Conservation (phyloP, 2,888 invertebrate genomes). For the Barypeithes pellucidus region DNA sequence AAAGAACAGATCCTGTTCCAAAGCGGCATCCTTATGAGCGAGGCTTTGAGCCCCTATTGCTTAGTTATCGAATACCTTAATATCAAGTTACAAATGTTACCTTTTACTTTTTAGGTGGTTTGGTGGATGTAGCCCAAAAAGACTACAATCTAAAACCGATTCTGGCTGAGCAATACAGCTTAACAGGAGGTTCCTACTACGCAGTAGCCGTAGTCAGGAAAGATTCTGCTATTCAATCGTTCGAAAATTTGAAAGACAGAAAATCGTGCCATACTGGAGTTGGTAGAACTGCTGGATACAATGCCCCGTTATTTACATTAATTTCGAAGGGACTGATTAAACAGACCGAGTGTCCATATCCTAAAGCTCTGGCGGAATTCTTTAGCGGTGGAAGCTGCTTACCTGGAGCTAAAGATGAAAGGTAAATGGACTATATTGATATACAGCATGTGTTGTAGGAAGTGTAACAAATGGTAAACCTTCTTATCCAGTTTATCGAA, state of each 20-base stretch:
- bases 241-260: constrained; percentile 77
- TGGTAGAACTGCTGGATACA: constrained; percentile 73
- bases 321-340: constrained; percentile 74
- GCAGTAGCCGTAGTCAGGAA: constrained; percentile 81
- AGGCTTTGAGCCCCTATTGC: too few species aligned
- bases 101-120: constrained; percentile 67
- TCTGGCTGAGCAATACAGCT: constrained; percentile 78
- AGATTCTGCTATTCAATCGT: constrained; percentile 72
- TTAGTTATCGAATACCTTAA: too few species aligned
- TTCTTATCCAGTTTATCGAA: too few species aligned
- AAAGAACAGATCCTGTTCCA: too few species aligned
- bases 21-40: too few species aligned
- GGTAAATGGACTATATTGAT: too few species aligned
- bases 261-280: constrained; percentile 75
- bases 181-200: constrained; percentile 71
- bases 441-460: too few species aligned
- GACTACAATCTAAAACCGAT: constrained; percentile 77
- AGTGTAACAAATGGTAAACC: too few species aligned
- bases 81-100: too few species aligned
- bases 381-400: constrained; percentile 80
- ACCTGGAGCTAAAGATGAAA: constrained; percentile 74
- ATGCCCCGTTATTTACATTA: constrained; percentile 74
- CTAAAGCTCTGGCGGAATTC: constrained; percentile 77
- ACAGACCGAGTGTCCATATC: constrained; percentile 73
- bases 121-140: constrained; percentile 72